phyloP scores from a whole-genome alignment of 2,113 vertebrate species.

The Embiotoca jacksoni region DNA sequence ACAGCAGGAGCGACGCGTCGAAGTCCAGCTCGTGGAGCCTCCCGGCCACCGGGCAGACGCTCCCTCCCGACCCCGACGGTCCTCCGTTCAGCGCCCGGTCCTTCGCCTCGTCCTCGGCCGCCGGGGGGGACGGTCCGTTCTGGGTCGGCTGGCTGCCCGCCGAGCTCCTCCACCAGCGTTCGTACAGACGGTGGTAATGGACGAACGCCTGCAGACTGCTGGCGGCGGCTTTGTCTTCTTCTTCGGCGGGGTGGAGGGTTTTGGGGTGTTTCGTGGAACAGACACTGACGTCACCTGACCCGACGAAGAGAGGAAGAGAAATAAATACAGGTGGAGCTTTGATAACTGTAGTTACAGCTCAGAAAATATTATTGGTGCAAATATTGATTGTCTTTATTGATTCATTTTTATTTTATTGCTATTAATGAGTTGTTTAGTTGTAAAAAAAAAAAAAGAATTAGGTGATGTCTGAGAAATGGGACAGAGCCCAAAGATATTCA shows the following conservation, averaged over 20 bases:
- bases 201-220: conserved; percentile 88
- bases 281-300: conserved; percentile 62
- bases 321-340: no score
- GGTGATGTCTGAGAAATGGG: no score
- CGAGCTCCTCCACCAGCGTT: conserved; percentile 88
- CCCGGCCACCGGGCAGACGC: fast-evolving
- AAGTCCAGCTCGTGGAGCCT: not conserved
- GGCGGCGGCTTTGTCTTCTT: conserved; percentile 75
- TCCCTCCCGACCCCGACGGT: fast-evolving
- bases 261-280: conserved; percentile 60
- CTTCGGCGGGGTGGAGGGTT: conserved; percentile 70
- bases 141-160: not conserved
- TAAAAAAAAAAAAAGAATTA: no score
- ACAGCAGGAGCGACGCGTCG: conserved; percentile 83
- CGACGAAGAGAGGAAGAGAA: not conserved
- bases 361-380: no score
- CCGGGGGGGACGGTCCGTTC: not conserved
- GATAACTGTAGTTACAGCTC: no score
- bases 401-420: no score
- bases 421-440: no score
- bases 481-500: no score
- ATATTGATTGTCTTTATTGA: no score
- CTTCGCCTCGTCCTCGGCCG: not conserved
- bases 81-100: not conserved
- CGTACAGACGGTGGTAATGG: conserved; percentile 87